A percentile compares a stretch with the other conserved stretches of the same genome.
These are phyloP conservation scores for Bilobella aurantiaca DNA, from an alignment of 1,140 invertebrate genomes.

Conservation along the genomic window DNA sequence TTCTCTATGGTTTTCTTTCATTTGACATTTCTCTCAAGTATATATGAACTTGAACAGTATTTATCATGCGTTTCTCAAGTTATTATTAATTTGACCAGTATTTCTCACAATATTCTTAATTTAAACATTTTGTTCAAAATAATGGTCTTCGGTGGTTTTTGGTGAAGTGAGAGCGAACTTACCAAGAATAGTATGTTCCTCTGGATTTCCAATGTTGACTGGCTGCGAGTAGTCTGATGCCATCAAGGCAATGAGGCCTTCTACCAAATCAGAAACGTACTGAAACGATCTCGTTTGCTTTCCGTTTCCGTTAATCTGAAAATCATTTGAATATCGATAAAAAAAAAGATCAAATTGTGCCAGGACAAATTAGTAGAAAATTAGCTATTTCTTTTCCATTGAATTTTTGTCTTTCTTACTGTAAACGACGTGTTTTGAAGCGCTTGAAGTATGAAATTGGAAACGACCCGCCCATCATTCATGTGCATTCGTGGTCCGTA, in stretches of 20 bases:
- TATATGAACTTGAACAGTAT: too few species aligned
- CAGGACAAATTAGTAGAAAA: too few species aligned
- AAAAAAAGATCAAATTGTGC: too few species aligned
- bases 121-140: too few species aligned
- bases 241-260: conserved; percentile 88
- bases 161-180: too few species aligned
- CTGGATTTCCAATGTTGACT: conserved; percentile 95
- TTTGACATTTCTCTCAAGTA: too few species aligned
- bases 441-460: conserved; percentile 96
- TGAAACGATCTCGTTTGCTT: conserved; percentile 96
- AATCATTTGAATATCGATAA: too few species aligned
- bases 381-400: neutral
- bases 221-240: conserved; percentile 84
- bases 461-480: conserved; percentile 96
- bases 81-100: neutral
- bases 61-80: neutral
- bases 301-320: conserved; percentile 83
- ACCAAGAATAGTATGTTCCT: conserved; percentile 92
- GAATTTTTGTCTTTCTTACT: conserved; percentile 46
- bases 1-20: too few species aligned
- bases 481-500: conserved; percentile 99
- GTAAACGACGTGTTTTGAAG: conserved; percentile 90
- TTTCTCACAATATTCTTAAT: too few species aligned
- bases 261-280: conserved; percentile 93
- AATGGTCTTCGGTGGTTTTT: too few species aligned